Evolutionary conservation across 1,140 invertebrate species (phyloP), one percentile per base, ranked within the genome.

Genomic region (Paracyclopina nana): DNA sequence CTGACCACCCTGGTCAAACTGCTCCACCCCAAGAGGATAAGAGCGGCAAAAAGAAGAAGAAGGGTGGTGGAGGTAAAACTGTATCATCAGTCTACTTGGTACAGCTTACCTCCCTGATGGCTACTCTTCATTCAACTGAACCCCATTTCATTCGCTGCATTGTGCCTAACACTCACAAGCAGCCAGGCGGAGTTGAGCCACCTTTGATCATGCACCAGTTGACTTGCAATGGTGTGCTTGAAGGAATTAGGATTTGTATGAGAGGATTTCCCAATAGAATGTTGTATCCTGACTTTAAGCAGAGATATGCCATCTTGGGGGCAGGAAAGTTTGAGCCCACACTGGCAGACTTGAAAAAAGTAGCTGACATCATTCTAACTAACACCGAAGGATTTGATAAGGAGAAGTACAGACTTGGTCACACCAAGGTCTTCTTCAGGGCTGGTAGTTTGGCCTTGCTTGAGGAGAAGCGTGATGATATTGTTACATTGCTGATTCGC

Each of bases 211-310:
- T 96, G 83, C 86, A 99, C 71, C 95, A 99, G 76, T 75, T 99
- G 60, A 96, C 94, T 58, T 99, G 95, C 83, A 99, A 99, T 78
- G 95, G 95, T 91, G 95, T 99, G 72, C 83, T 99, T 77, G 95
- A 99, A 82, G 95, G 95, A 73, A 99, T 99, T 75, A 90, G 95
- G 90, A 99, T 99, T 76, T 99, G 95, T 70, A 82, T 95, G 72
- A 99, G 99, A 78, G 95, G 95, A 69, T 99, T 98, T 82, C 95
- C 94, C 74, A 98, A 98, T 82, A 86, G 95, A 70, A 94, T 98
- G 83, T 77, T 90, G 57, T 99, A 98, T 73, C 85, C 91, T 62
- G 95, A 99, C 71, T 99, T 99, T 80, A 97, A 97, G 70, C 85
- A 97, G 68, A 86, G 45, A 4, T 75, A 75, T 62, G 68, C 66